These are phyloP conservation scores for Halichoeres trimaculatus DNA, from an alignment of 2,113 vertebrate genomes.

Conservation along the genomic window DNA sequence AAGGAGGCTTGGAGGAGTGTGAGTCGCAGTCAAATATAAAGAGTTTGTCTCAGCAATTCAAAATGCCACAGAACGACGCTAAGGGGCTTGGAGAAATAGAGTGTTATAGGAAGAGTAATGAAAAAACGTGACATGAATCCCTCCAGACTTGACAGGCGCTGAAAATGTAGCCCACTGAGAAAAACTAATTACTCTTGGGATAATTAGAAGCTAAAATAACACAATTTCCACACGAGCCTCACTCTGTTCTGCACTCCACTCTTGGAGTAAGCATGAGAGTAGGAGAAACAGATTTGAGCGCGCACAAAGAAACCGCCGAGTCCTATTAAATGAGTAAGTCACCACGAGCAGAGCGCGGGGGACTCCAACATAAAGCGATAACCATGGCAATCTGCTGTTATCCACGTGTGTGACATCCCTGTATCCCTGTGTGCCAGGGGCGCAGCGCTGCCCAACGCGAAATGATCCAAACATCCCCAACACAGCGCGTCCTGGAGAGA, in stretches of 20 bases:
- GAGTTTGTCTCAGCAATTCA: slow-evolving; percentile 19
- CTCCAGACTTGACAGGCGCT: neutral
- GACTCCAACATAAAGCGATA: slow-evolving; percentile 18
- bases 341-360: slow-evolving; percentile 5
- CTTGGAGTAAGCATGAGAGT: neutral
- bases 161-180: neutral
- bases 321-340: neutral
- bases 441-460: slow-evolving; percentile 23
- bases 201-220: neutral
- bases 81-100: neutral
- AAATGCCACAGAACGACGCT: slow-evolving; percentile 19
- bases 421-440: slow-evolving; percentile 20
- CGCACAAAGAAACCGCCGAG: neutral
- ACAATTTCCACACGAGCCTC: neutral
- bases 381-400: slow-evolving; percentile 23
- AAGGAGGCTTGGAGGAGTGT: neutral
- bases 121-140: neutral
- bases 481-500: slow-evolving; percentile 16
- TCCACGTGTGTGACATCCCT: slow-evolving; percentile 69
- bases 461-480: slow-evolving; percentile 11
- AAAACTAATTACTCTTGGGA: neutral
- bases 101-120: slow-evolving; percentile 9
- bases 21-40: neutral
- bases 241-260: neutral
- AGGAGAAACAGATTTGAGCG: neutral